Percentiles rank a stretch among this genome's conserved stretches.
phyloP scores from a whole-genome alignment of 2,797 vertebrate genomes.

The Danio albolineatus region DNA sequence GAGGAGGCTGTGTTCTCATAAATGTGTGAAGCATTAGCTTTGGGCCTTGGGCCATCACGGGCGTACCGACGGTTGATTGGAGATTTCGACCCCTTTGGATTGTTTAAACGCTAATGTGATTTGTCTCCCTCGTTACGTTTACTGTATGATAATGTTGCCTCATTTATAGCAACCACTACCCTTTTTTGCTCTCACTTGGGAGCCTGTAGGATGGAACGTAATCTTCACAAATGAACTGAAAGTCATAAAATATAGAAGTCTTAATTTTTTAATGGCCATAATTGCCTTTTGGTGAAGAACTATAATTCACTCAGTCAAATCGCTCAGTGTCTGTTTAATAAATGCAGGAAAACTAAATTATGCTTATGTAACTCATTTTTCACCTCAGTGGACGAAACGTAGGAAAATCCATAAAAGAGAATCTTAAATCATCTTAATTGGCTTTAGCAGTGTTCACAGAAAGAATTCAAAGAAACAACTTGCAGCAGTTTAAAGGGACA shows the following conservation, averaged over 20 bases:
- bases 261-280: conserved; percentile 13
- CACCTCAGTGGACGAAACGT: conserved; percentile 27
- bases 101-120: conserved; percentile 48
- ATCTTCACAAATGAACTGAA: conserved; percentile 10
- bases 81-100: conserved; percentile 29
- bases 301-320: conserved; percentile 30
- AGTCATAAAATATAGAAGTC: background rate
- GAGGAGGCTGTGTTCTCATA: conserved; percentile 40
- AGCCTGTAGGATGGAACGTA: conserved; percentile 20
- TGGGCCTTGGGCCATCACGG: conserved; percentile 37
- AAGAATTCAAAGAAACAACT: conserved; percentile 19
- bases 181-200: conserved; percentile 32
- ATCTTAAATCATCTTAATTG: conserved; percentile 11
- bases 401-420: background rate
- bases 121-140: conserved; percentile 40
- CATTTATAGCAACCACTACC: conserved; percentile 35
- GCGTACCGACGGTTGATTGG: conserved; percentile 23
- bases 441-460: conserved; percentile 18
- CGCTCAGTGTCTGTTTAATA: conserved; percentile 8
- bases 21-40: conserved; percentile 48
- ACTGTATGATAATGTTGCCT: conserved; percentile 33
- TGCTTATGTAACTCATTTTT: conserved; percentile 21
- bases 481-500: background rate
- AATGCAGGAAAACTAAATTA: conserved; percentile 34
- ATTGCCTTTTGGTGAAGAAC: conserved; percentile 12